Evolutionary conservation across 30 jellyfish, hydroid and myxozoan genomes (phyloP).

Genomic region (Aurelia sp.): DNA sequence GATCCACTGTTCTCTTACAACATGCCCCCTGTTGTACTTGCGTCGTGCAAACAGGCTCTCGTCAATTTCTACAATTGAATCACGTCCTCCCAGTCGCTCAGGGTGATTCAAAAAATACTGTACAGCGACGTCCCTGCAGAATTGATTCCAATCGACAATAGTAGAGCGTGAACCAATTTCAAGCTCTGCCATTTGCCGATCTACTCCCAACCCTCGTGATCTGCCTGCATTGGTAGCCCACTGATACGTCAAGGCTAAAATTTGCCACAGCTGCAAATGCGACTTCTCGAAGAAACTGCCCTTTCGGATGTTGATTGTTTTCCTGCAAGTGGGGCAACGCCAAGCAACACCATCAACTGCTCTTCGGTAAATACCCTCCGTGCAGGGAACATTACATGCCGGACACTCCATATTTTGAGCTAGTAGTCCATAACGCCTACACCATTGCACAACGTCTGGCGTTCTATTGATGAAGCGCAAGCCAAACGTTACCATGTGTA

Average conservation of each 20-base stretch:
- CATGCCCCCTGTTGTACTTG: conserved; percentile 60
- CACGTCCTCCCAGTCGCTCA: conserved; percentile 34
- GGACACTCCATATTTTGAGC: neutral
- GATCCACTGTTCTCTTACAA: conserved; percentile 48
- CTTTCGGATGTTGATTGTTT: neutral
- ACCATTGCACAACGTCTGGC: neutral
- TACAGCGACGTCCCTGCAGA: conserved; percentile 37
- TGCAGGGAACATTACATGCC: neutral
- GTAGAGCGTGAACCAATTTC: conserved; percentile 6
- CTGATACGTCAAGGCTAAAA: neutral
- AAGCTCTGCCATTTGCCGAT: conserved; percentile 31
- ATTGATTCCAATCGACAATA: conserved; percentile 50
- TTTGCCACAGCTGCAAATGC: conserved; percentile 12
- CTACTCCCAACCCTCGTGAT: conserved; percentile 28
- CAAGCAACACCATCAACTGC: neutral
- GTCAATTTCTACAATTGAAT: conserved; percentile 26
- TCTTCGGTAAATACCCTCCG: neutral
- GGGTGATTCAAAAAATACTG: conserved; percentile 31
- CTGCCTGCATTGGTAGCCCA: conserved; percentile 8
- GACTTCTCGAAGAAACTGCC: conserved; percentile 14
- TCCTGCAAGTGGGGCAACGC: neutral
- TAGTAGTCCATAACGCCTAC: neutral
- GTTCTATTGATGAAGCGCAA: neutral
- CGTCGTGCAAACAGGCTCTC: conserved; percentile 45
- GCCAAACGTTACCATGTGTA: neutral